A percentile compares a stretch with the other conserved stretches of the same genome.
These are phyloP conservation scores for Yoshiicerus persimilis DNA, from an alignment of 1,140 invertebrate genomes.

Conservation along the genomic window DNA sequence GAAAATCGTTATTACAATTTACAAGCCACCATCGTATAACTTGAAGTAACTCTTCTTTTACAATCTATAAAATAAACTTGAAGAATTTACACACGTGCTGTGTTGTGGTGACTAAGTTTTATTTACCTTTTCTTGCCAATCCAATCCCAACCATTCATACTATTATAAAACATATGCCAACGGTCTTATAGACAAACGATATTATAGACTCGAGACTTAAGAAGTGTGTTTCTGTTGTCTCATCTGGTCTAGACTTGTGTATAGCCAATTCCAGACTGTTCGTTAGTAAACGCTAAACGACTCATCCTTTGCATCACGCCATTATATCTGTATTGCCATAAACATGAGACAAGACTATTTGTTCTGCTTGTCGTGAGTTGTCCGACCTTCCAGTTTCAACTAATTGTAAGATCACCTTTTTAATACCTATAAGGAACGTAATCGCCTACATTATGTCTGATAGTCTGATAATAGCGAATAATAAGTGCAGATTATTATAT, in stretches of 20 bases:
- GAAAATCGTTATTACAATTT: neutral
- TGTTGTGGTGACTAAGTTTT: neutral
- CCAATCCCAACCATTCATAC: too few relatives aligned
- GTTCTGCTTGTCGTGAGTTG: neutral
- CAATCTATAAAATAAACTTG: neutral
- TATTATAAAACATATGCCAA: neutral
- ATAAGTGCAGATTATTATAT: too few relatives aligned
- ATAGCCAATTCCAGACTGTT: neutral
- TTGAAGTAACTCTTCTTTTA: too few relatives aligned
- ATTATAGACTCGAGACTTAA: neutral
- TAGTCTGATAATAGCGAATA: too few relatives aligned
- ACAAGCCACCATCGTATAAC: neutral
- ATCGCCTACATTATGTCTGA: neutral
- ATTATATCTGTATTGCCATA: neutral
- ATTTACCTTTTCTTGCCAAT: neutral
- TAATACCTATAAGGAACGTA: neutral
- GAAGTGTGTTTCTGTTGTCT: neutral
- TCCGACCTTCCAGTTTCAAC: neutral
- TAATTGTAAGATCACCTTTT: neutral
- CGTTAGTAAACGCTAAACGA: neutral
- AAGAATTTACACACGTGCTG: neutral
- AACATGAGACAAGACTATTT: neutral
- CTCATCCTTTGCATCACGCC: neutral
- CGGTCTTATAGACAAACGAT: too few relatives aligned
- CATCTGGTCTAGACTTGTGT: neutral